Evolutionary conservation across 2,888 invertebrate genomes (phyloP).

Genomic region (Coecobrya sp.): DNA sequence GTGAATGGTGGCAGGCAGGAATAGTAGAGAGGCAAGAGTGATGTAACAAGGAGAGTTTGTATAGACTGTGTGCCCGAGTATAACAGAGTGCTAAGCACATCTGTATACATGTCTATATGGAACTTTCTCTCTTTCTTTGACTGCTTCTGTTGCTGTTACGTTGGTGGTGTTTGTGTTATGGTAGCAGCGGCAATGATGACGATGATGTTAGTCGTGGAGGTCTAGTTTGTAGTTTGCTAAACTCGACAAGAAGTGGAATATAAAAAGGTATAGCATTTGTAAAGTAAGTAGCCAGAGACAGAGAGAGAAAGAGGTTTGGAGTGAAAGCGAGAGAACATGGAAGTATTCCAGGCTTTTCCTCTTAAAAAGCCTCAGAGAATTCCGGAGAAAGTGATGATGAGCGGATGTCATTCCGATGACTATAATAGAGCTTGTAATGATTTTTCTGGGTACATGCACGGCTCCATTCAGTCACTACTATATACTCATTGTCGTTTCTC

Average conservation of each 20-base stretch:
- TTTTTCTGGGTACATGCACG: conserved; percentile 58
- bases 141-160: neutral
- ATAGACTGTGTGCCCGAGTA: neutral
- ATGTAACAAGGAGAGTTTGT: neutral
- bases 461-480: neutral
- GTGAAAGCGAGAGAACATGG: conserved; percentile 33
- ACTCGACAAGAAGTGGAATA: conserved; percentile 63
- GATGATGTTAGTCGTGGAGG: conserved; percentile 22
- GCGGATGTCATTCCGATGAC: conserved; percentile 82
- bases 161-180: conserved; percentile 42
- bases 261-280: conserved; percentile 51
- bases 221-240: conserved; percentile 69
- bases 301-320: conserved; percentile 21
- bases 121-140: neutral
- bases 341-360: conserved; percentile 69
- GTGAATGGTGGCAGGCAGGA: neutral
- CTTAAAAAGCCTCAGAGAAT: conserved; percentile 81
- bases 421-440: conserved; percentile 79
- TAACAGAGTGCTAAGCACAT: neutral
- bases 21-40: neutral
- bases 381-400: conserved; percentile 81
- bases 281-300: conserved; percentile 47
- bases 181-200: neutral
- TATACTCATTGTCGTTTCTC: neutral
- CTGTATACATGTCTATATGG: neutral